phyloP scores from a whole-genome alignment of 1,140 invertebrate species.

The Lordiphosa mommai region DNA sequence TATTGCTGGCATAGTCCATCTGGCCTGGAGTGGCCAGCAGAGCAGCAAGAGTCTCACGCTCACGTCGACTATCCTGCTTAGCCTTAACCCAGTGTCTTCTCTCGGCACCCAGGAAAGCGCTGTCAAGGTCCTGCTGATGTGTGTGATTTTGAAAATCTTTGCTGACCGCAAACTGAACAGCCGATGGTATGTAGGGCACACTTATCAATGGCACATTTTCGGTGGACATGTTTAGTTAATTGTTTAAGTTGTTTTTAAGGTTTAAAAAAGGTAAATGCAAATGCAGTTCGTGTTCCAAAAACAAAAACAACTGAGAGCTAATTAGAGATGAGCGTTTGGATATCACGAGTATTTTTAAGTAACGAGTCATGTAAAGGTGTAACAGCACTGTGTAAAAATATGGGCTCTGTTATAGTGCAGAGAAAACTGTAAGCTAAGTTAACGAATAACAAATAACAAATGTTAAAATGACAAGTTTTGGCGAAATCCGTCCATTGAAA shows the following conservation, averaged over 20 bases:
- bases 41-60: slow-evolving; percentile 28
- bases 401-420: too few relatives aligned
- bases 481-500: too few relatives aligned
- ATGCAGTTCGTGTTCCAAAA: slow-evolving; percentile 2
- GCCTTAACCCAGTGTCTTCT: neutral
- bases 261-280: slow-evolving; percentile 15
- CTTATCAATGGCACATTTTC: slow-evolving; percentile 29
- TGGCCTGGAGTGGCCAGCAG: slow-evolving; percentile 16
- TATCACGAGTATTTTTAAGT: too few relatives aligned
- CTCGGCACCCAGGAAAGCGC: slow-evolving; percentile 21
- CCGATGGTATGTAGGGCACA: slow-evolving; percentile 17
- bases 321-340: too few relatives aligned
- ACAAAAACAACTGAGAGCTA: too few relatives aligned
- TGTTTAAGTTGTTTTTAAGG: neutral
- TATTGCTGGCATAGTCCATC: neutral
- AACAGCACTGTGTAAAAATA: slow-evolving; percentile 8
- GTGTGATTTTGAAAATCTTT: slow-evolving; percentile 43
- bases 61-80: neutral
- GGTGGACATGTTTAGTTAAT: slow-evolving; percentile 21
- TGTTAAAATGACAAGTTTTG: too few relatives aligned
- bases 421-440: too few relatives aligned
- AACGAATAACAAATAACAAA: too few relatives aligned
- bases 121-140: slow-evolving; percentile 39
- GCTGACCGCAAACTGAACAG: slow-evolving; percentile 33
- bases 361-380: neutral